Conservation (phyloP, 2,797 vertebrate genomes). For the Chelidonichthys spinosus region DNA sequence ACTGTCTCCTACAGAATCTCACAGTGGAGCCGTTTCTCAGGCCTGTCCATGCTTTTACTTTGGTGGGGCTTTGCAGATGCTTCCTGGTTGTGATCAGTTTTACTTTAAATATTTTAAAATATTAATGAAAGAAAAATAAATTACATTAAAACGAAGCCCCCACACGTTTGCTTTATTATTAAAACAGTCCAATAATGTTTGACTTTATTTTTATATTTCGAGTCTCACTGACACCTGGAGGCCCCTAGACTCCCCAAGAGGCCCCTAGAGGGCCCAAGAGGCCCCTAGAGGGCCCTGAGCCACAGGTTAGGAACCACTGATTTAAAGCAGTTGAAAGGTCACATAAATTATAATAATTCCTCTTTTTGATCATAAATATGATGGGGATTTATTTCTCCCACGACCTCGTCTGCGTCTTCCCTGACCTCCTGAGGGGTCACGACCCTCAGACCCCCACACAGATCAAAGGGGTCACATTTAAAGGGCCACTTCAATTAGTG, state of each 20-base stretch:
- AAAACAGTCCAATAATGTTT: too few relatives aligned
- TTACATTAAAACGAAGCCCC: too few relatives aligned
- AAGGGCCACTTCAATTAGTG: conserved; percentile 26
- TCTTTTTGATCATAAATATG: conserved; percentile 26
- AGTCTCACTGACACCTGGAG: background rate
- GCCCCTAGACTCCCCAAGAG: background rate
- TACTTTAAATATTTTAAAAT: background rate
- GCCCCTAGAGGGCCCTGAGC: background rate
- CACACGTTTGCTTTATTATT: too few relatives aligned
- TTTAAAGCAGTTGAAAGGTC: background rate
- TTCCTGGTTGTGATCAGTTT: background rate
- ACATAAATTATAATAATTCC: background rate
- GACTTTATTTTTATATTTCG: background rate
- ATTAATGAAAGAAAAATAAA: too few relatives aligned
- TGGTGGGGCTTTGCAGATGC: background rate
- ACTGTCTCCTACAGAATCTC: background rate
- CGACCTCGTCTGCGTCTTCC: conserved; percentile 30
- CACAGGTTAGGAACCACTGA: background rate
- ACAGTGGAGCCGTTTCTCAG: too few relatives aligned
- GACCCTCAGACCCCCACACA: conserved; percentile 15
- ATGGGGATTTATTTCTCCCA: conserved; percentile 52
- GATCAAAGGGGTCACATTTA: conserved; percentile 26
- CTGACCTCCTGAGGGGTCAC: conserved; percentile 32
- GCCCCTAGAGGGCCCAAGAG: background rate
- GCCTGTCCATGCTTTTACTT: background rate